Conservation (phyloP, 2,113 vertebrate genomes). For the Columba janthina region DNA sequence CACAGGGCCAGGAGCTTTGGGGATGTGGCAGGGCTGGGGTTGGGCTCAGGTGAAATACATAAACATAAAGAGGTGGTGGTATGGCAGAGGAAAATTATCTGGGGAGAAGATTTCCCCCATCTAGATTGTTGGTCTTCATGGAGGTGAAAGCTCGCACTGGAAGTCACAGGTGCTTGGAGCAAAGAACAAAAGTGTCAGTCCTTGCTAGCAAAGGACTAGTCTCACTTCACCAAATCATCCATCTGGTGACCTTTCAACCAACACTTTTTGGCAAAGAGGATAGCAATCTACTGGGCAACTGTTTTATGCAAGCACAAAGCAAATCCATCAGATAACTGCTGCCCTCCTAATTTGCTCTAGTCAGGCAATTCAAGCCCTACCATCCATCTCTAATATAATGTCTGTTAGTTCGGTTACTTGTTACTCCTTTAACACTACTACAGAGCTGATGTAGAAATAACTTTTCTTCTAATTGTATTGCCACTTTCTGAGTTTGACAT, state of each 20-base stretch:
- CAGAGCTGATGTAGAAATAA: background rate
- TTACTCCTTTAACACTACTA: background rate
- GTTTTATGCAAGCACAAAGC: background rate
- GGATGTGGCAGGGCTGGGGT: background rate
- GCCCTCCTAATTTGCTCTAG: background rate
- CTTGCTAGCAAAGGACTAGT: background rate
- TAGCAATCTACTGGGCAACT: background rate
- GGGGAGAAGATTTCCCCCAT: background rate
- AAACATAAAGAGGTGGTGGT: background rate
- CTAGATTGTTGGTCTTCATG: background rate
- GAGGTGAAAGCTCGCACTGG: background rate
- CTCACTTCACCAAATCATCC: background rate
- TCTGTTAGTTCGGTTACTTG: background rate
- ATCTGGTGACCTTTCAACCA: background rate
- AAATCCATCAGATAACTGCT: background rate
- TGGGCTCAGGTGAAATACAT: background rate
- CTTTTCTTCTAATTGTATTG: background rate
- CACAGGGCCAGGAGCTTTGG: accelerated
- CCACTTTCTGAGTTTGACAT: background rate
- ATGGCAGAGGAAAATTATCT: background rate
- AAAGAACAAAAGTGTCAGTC: background rate
- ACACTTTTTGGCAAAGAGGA: background rate
- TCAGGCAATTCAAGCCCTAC: background rate
- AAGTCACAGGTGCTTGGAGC: background rate
- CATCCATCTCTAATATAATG: background rate